Evolutionary conservation across 2,888 invertebrate genomes (phyloP), one percentile per base, ranked within the genome.

Genomic region (Arctia plantaginis): DNA sequence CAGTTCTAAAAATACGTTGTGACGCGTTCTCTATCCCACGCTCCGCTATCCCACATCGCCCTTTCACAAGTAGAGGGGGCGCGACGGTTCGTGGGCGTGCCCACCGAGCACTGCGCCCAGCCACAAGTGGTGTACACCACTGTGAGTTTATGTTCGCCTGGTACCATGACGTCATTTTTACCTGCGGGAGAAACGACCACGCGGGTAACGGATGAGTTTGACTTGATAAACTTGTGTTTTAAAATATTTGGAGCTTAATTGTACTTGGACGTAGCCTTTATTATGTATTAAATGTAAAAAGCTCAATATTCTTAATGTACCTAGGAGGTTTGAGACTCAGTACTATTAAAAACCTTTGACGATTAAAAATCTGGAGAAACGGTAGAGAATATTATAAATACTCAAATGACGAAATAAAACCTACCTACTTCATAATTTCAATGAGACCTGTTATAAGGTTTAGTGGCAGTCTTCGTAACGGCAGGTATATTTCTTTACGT

Each of bases 1-100:
- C 70, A 47, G 33, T 73, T 73, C 74, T 77, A 72, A 72, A 77
- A 72, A 77, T 77, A 71, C 66, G 68, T 44, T 65, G 30, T 59
- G 41, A 33, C 47, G 44, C 55, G 67, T 23, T 76, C 76, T 73
- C 76, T 73, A 71, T 73, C 72, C 73, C 69, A 72, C 72, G 69
- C 66, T 72, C 59, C 47, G 55, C 59, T 75, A 69, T 75, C 72
- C 75, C 68, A 71, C 73, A 59, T 76, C 65, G 84, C 84, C 84
- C 82, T 81, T 80, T 82, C 80, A 80, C 72, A 77, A 82, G 80
- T 83, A 84, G 88, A 88, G 91, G 92, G 91, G 93, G 81, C 66
- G 81, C 66, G 88, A 82, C 81, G 84, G 84, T 70, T 82, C 86
- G 90, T 91, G 92, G 93, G 92, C 93, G 92, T 89, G 90, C 88